Evolutionary conservation across 2,113 vertebrate species (phyloP).

Genomic region (Cebus imitator): DNA sequence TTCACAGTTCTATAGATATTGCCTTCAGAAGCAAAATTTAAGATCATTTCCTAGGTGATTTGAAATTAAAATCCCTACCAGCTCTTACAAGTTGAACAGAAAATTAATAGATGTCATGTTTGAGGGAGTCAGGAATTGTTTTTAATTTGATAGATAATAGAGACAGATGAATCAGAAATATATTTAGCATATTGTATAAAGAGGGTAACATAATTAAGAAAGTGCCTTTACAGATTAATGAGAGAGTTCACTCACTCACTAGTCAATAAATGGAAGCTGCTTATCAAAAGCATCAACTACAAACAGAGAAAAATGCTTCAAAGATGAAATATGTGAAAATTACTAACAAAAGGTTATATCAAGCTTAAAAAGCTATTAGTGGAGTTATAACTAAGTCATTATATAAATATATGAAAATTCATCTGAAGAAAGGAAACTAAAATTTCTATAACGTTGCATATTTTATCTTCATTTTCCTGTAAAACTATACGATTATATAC

Average conservation of each 20-base stretch:
- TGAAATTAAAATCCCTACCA: neutral
- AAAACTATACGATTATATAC: neutral
- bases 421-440: neutral
- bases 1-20: neutral
- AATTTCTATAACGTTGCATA: constrained; percentile 39
- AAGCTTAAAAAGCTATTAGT: constrained; percentile 4
- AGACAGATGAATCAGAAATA: neutral
- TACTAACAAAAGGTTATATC: constrained; percentile 23
- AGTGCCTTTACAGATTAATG: neutral
- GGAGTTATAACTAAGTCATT: constrained; percentile 13
- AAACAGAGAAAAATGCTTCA: constrained; percentile 63
- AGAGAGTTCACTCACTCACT: constrained; percentile 33
- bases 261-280: constrained; percentile 48
- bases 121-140: neutral
- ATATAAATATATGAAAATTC: neutral
- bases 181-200: neutral
- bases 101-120: neutral
- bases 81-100: neutral
- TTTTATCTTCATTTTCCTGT: constrained; percentile 26
- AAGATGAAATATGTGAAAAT: constrained; percentile 30
- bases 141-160: neutral
- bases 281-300: constrained; percentile 66
- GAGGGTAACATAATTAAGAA: neutral
- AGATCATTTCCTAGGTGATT: neutral
- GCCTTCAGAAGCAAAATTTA: neutral